Evolutionary conservation across 2,113 vertebrate genomes (phyloP).

Genomic region (Phylloscopus trochiloides): DNA sequence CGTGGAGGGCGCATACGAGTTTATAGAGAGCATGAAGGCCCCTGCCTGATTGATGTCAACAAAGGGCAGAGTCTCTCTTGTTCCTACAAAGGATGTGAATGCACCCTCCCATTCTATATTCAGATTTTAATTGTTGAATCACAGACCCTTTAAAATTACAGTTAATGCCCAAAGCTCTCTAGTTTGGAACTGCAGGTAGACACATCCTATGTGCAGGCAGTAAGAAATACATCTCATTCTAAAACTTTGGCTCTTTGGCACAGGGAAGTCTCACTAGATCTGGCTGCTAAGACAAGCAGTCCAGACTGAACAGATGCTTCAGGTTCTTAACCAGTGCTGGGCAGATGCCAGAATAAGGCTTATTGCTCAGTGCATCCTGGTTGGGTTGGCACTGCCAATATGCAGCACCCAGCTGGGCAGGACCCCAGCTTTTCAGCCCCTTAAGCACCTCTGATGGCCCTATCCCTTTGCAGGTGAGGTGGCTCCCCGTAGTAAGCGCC

Average conservation of each 20-base stretch:
- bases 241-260: neutral
- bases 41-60: neutral
- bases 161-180: neutral
- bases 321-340: neutral
- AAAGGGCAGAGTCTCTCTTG: neutral
- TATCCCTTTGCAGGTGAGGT: constrained; percentile 75
- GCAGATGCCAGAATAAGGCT: neutral
- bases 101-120: neutral
- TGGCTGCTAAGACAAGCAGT: neutral
- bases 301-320: neutral
- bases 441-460: neutral
- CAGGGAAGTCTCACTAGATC: neutral
- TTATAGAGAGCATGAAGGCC: neutral
- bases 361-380: neutral
- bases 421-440: neutral
- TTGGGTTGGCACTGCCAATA: neutral
- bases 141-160: neutral
- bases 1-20: accelerated
- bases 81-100: neutral
- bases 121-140: neutral
- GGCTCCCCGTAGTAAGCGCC: constrained; percentile 90
- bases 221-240: neutral
- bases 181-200: neutral
- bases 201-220: neutral
- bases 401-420: neutral